Evolutionary conservation across 2,888 invertebrate genomes (phyloP).

Genomic region (Polydrusus pterygomalis): DNA sequence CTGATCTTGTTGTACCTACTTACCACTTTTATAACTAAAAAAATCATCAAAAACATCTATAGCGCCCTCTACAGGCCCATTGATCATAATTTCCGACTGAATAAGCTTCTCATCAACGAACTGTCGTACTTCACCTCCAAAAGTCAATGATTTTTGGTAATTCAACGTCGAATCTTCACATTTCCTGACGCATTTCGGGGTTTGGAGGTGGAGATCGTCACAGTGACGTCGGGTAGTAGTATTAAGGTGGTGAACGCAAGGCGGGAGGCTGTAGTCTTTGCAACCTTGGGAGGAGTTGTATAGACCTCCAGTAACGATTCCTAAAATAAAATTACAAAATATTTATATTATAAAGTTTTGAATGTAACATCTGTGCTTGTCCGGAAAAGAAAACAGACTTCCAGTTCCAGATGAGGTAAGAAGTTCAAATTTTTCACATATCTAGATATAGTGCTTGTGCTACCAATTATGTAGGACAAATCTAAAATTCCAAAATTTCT

Average conservation of each 20-base stretch:
- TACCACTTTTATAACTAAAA: constrained; percentile 52
- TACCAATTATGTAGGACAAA: no score
- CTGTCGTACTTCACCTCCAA: constrained; percentile 46
- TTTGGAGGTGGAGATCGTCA: constrained; percentile 25
- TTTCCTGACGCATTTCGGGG: constrained; percentile 45
- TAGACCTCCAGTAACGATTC: constrained; percentile 89
- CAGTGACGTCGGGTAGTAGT: constrained; percentile 33
- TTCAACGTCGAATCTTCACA: constrained; percentile 42
- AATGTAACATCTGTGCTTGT: no score
- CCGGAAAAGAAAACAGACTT: no score
- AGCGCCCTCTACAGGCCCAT: constrained; percentile 52
- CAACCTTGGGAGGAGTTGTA: constrained; percentile 72
- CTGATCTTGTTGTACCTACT: no score
- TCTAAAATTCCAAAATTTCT: no score
- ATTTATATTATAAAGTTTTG: no score
- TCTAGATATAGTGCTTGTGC: no score
- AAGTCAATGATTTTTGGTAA: constrained; percentile 51
- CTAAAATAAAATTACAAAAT: no score
- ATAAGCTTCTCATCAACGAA: constrained; percentile 76
- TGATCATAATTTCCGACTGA: constrained; percentile 80
- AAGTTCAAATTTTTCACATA: no score
- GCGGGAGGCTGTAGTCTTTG: constrained; percentile 52
- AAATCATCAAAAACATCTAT: constrained; percentile 52
- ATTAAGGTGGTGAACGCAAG: constrained; percentile 51
- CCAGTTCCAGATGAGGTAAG: no score